Percentiles rank a stretch among this genome's conserved stretches.
Evolutionary conservation across 2,113 vertebrate genomes (phyloP).

Genomic region (Microtus pennsylvanicus): DNA sequence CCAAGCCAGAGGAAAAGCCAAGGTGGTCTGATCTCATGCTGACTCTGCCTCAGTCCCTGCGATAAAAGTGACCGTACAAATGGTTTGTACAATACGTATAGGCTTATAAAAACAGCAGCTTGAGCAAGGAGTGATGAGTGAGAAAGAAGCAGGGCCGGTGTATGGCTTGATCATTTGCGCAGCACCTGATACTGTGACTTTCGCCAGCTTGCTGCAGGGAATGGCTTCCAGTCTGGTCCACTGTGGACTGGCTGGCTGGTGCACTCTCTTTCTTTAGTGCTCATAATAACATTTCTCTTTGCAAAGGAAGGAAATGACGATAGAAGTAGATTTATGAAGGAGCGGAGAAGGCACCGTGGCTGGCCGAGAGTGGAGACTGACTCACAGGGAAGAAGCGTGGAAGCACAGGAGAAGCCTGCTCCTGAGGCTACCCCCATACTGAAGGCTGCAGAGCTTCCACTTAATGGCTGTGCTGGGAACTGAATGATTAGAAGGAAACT

Average conservation of each 20-base stretch:
- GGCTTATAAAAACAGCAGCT: conserved; percentile 16
- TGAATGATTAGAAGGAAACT: neutral
- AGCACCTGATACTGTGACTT: neutral
- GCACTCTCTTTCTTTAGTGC: neutral
- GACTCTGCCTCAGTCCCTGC: neutral
- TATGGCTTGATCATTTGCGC: neutral
- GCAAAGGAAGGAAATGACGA: conserved; percentile 16
- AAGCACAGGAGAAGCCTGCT: neutral
- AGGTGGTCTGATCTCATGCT: conserved; percentile 57
- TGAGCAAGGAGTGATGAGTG: neutral
- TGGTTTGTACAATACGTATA: neutral
- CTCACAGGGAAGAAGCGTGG: neutral
- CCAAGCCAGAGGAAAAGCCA: conserved; percentile 25
- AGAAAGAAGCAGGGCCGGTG: neutral
- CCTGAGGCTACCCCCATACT: neutral
- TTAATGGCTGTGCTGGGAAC: neutral
- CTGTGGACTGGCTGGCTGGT: neutral
- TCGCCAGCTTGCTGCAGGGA: neutral
- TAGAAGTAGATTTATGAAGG: conserved; percentile 29
- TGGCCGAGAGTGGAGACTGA: neutral
- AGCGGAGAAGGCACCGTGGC: neutral
- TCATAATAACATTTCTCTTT: neutral
- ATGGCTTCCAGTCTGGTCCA: neutral
- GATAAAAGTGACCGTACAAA: conserved; percentile 50
- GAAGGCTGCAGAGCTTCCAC: neutral